Evolutionary conservation across 35 echinoderm and acorn worm genomes (phyloP), one percentile per base, ranked within the genome.

Genomic region (Apostichopus parvimensis): DNA sequence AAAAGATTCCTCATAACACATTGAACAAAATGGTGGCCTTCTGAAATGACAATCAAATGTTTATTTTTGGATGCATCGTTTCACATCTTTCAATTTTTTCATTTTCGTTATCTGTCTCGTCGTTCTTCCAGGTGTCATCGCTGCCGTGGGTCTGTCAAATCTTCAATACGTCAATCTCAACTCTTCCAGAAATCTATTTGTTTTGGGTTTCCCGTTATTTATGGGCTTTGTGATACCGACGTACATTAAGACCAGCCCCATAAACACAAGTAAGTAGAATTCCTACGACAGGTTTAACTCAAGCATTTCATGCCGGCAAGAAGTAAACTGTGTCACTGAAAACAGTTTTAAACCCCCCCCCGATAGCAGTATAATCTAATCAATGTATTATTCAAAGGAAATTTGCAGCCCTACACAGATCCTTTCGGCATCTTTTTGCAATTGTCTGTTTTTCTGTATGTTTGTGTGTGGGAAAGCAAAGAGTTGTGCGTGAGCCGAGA

Each of bases 81-180:
- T 28, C 52, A 28, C 6, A 17, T 80, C 22, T 18, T 10, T 15
- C 11, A n/a, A 34, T 87, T 75, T 93, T 45, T 45, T 4, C 0
- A 0, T 45, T 45, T 45, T 45, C 34, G 1, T 45, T 45, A 45
- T 45, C 34, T 45, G 34, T 45, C 34, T 53, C 13, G 15, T 91
- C 57, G 9, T 57, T 18, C 73, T 87, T 96, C 4, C 14, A 98
- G 96, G 92, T 58, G 95, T 98, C 89, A 93, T 98, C 70, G 79
- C 93, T 72, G 92, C 94, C 0, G 97, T 95, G 26, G 97, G 97
- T 66, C 61, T 98, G 5, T 98, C 97, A 6, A 98, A 98, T 53
- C 88, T 96, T 26, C 97, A 98, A 87, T 98, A 94, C 82, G 94
- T 98, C 2, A 90, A 98, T 54, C 55, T 96, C 12, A 96, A 98